phyloP scores from a whole-genome alignment of 2,888 invertebrate species.

The Apodemia hepburni region DNA sequence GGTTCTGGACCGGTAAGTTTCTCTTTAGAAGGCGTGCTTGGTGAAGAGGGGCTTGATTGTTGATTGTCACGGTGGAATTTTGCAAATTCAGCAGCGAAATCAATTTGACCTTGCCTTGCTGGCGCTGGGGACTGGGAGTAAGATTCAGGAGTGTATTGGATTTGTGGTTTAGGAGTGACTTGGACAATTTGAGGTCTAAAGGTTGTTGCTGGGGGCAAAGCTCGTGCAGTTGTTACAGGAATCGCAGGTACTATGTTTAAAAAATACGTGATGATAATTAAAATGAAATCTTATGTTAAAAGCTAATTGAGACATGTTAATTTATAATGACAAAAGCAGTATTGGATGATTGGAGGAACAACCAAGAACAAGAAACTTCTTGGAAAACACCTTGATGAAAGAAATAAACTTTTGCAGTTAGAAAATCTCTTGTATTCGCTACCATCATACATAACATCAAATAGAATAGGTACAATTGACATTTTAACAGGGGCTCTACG shows the following conservation, averaged over 20 bases:
- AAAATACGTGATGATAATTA: no score
- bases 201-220: constrained; percentile 83
- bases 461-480: no score
- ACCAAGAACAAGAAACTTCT: no score
- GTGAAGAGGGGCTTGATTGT: constrained; percentile 67
- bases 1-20: constrained; percentile 52
- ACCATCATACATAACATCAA: no score
- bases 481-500: no score
- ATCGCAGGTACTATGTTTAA: constrained; percentile 68
- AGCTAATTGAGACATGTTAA: no score
- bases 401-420: no score
- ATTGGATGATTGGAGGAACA: no score
- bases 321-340: no score
- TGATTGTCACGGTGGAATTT: constrained; percentile 85
- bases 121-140: constrained; percentile 58
- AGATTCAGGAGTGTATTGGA: constrained; percentile 66
- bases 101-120: constrained; percentile 66
- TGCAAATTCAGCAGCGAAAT: constrained; percentile 88
- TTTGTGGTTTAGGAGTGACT: constrained; percentile 77
- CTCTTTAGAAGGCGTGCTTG: constrained; percentile 59
- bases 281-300: no score
- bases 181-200: constrained; percentile 82
- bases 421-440: no score
- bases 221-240: constrained; percentile 67
- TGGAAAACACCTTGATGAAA: no score